A percentile compares a stretch with the other conserved stretches of the same genome.
Conservation (phyloP, 1,140 invertebrate genomes). For the Trinorchestia longiramus region DNA sequence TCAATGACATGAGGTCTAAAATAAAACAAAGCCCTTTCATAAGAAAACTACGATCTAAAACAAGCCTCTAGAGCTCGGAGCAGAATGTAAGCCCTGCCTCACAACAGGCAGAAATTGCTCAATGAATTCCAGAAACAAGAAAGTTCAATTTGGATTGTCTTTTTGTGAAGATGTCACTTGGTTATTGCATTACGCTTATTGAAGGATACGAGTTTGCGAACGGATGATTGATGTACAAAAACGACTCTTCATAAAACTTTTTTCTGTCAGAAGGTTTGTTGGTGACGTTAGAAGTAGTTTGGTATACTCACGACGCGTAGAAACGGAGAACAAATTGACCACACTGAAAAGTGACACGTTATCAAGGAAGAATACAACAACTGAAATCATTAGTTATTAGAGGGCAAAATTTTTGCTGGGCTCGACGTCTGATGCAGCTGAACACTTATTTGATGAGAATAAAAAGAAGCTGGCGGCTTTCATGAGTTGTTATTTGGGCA, state of each 20-base stretch:
- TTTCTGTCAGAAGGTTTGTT: neutral
- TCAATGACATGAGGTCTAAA: neutral
- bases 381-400: too few species aligned
- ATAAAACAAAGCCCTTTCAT: neutral
- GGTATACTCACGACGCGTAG: too few species aligned
- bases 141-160: neutral
- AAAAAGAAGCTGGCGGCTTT: too few species aligned
- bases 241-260: neutral
- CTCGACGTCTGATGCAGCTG: too few species aligned
- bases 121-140: neutral
- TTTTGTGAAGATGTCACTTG: neutral
- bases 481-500: too few species aligned
- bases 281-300: too few species aligned
- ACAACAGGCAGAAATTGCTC: neutral
- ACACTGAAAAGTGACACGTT: too few species aligned
- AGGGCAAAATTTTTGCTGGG: too few species aligned
- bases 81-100: neutral
- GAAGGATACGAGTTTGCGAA: neutral
- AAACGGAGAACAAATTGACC: too few species aligned
- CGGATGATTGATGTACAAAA: neutral
- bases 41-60: neutral
- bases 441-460: too few species aligned
- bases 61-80: neutral
- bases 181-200: neutral
- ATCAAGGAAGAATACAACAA: too few species aligned